phyloP scores from a whole-genome alignment of 2,888 invertebrate genomes.

The Drosophila tripunctata region DNA sequence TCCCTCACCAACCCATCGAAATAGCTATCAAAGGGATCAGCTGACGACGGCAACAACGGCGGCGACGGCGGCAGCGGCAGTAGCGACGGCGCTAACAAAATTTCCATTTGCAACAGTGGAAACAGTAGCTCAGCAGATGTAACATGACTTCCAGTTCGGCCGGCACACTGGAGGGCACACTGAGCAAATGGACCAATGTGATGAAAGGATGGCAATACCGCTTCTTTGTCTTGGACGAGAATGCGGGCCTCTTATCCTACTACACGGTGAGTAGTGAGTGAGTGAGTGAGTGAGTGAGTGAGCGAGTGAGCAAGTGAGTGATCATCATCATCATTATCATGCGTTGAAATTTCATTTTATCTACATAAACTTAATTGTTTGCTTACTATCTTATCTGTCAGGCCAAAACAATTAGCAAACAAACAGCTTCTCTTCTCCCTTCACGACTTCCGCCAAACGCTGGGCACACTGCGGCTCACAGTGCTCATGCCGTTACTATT shows the following conservation, averaged over 20 bases:
- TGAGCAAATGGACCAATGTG: slow-evolving; percentile 85
- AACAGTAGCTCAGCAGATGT: slow-evolving; percentile 18
- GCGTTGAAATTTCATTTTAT: slow-evolving; percentile 28
- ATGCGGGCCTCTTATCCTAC: slow-evolving; percentile 97
- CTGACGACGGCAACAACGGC: slow-evolving; percentile 40
- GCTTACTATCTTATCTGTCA: slow-evolving; percentile 56
- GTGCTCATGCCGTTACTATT: too few species aligned
- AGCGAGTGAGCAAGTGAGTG: slow-evolving; percentile 83
- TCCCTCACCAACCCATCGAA: slow-evolving; percentile 4
- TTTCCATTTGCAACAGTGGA: background rate
- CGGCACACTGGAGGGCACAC: slow-evolving; percentile 82
- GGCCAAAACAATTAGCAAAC: slow-evolving; percentile 8
- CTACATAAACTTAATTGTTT: slow-evolving; percentile 33
- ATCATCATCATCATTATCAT: slow-evolving; percentile 22
- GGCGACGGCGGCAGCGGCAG: slow-evolving; percentile 3
- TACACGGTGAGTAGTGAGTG: slow-evolving; percentile 93
- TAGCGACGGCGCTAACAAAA: slow-evolving; percentile 10
- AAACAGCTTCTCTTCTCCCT: slow-evolving; percentile 6
- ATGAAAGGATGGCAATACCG: slow-evolving; percentile 97
- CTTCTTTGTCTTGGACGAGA: slow-evolving; percentile 99
- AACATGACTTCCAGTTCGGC: slow-evolving; percentile 53
- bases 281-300: slow-evolving; percentile 84
- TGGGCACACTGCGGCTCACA: too few species aligned
- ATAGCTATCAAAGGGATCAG: slow-evolving; percentile 39
- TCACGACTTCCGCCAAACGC: background rate